Base-by-base conservation (phyloP, 2,888 invertebrate genomes). In the Rotaria socialis region DNA sequence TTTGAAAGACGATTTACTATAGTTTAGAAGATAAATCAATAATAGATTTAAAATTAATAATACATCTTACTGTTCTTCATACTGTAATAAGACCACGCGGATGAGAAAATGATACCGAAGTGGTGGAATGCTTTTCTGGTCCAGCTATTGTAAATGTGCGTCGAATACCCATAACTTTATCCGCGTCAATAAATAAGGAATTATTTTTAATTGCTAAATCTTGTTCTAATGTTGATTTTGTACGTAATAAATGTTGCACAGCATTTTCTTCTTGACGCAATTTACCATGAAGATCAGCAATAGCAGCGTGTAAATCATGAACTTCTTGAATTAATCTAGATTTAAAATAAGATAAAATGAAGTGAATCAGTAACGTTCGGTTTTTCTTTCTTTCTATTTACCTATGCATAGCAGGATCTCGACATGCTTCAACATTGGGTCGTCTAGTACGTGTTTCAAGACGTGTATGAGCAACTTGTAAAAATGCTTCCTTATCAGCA, bases 81-180 rank as follows among this genome's bases (percentile, higher is more conserved):
- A 16, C 80, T 14, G 80, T n/a, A 47, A 80, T 80, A 7, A 80
- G 47, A 47, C 80, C 80, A n/a, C 80, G 80, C 1, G 80, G 80
- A 80, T 80, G 80, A 47, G 80, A 80, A 80, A 80, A 80, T 80
- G 80, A 24, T 43, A 80, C 80, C 24, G 43, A 47, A 16, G 80
- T 80, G 0, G 5, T 24, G 10, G 47, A 43, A 80, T 24, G n/a
- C n/a, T 47, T 43, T 80, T 43, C 43, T 10, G 80, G 80, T 80
- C 47, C 43, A n/a, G 10, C 43, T 47, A 80, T 86, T 50, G 86
- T 85, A 85, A 75, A 97, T 19, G 96, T 95, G 88, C 96, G 93
- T 85, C 97, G 93, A 89, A 96, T 93, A 7, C 96, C 96, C 93
- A 96, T 94, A 91, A 96, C 96, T 92, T 96, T 96, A 92, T 97